Base-by-base conservation (phyloP, 2,888 invertebrate species). In the Heliothis peltigera region DNA sequence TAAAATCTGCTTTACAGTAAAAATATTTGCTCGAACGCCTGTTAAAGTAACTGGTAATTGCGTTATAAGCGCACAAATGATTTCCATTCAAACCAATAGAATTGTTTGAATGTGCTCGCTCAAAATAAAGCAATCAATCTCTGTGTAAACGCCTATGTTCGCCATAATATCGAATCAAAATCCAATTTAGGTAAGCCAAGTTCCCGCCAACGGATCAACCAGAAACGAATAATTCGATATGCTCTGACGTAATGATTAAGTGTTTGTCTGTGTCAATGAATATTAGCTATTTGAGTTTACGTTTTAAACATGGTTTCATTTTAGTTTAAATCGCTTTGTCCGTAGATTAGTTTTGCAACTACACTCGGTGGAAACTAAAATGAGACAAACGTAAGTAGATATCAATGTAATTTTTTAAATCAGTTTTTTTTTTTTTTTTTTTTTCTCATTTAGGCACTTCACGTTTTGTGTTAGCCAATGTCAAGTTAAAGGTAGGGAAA, bases 161-260 rank as follows among this genome's bases (percentile, higher is more conserved):
- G 57, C 57, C 65, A 55, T 72, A 60, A 77, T 49, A 74, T 74
- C 59, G 59, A 74, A 74, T 77, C 77, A 77, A 77, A 74, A 67
- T 74, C 73, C 74, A 77, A 77, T 74, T 74, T 66, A 39, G 67
- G 56, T 66, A 77, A 72, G 62, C 49, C 59, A 62, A 62, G 52
- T 66, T 62, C 54, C 59, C 68, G 62, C 73, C 52, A 67, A 64
- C 77, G 55, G 61, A 69, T 66, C 78, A 64, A 59, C 64, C 63
- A 72, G 68, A 64, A 77, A 64, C 63, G 69, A 79, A 79, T 76
- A 70, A 79, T 73, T 77, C 57, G 69, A 69, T 67, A 77, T 71
- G 64, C 55, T 65, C 56, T 53, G 55, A 59, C 65, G 65, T 64
- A 74, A 72, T 65, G 76, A 58, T 69, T 60, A 57, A 71, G 53